These are phyloP conservation scores for Aleiodes sp. DNA, from an alignment of 1,140 invertebrate species.

Conservation along the genomic window DNA sequence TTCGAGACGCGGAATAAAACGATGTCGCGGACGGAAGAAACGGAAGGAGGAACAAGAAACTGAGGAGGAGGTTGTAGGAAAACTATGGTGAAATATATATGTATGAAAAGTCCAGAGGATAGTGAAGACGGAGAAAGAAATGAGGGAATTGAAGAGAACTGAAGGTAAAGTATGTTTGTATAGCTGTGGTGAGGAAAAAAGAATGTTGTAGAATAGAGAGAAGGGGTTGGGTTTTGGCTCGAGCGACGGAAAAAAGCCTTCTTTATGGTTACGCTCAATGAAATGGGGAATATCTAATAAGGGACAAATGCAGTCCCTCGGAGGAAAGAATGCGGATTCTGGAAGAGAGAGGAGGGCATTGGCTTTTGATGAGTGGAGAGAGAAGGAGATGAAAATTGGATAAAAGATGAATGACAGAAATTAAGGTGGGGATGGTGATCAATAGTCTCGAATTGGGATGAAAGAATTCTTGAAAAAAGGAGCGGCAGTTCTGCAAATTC, in stretches of 20 bases:
- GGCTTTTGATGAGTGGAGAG: too few relatives aligned
- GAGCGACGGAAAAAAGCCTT: slow-evolving; percentile 45
- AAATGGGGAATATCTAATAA: slow-evolving; percentile 65
- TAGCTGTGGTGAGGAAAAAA: neutral
- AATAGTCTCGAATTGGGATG: too few relatives aligned
- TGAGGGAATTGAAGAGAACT: too few relatives aligned
- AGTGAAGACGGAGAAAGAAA: slow-evolving; percentile 31
- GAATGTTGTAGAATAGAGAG: too few relatives aligned
- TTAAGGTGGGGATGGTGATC: too few relatives aligned
- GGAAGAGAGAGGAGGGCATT: too few relatives aligned
- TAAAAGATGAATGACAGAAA: too few relatives aligned
- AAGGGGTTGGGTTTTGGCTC: too few relatives aligned
- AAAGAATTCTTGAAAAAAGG: too few relatives aligned
- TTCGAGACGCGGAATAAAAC: slow-evolving; percentile 62
- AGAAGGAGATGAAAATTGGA: too few relatives aligned
- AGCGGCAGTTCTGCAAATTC: too few relatives aligned
- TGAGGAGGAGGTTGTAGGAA: neutral
- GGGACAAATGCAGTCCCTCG: slow-evolving; percentile 58
- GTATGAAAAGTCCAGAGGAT: neutral
- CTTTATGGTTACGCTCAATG: slow-evolving; percentile 56
- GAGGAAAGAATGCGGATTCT: too few relatives aligned
- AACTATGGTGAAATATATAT: neutral
- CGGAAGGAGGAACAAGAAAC: slow-evolving; percentile 13
- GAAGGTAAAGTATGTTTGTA: neutral
- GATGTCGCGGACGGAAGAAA: slow-evolving; percentile 50